Evolutionary conservation across 1,140 invertebrate genomes (phyloP).

Genomic region (Sarcophaga peregrina): DNA sequence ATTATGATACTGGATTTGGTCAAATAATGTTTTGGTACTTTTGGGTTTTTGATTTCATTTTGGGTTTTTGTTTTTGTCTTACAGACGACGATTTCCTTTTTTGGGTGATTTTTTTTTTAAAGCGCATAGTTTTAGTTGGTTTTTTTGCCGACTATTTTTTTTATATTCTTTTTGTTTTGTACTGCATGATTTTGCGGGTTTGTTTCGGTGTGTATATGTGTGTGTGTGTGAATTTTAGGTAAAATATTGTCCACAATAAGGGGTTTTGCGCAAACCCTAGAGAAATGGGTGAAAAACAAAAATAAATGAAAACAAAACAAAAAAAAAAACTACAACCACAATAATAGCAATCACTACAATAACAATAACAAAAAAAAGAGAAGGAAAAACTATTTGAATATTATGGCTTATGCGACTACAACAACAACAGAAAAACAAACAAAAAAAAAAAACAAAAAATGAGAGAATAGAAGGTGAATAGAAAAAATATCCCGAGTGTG

Average conservation of each 20-base stretch:
- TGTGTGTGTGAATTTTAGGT: constrained; percentile 31
- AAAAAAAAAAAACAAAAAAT: no score
- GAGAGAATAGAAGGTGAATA: not conserved
- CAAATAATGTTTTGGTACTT: constrained; percentile 6
- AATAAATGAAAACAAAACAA: not conserved
- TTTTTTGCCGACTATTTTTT: not conserved
- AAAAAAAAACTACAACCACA: not conserved
- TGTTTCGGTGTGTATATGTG: not conserved
- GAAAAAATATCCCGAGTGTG: no score
- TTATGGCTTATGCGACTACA: not conserved
- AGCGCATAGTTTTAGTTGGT: no score
- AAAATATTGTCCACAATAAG: constrained; percentile 37
- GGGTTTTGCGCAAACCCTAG: constrained; percentile 24
- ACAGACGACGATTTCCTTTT: not conserved
- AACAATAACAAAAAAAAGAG: not conserved
- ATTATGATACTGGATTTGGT: not conserved
- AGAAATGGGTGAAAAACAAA: constrained; percentile 1
- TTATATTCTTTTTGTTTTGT: not conserved
- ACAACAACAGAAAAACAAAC: not conserved
- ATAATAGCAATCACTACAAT: not conserved
- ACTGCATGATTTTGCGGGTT: constrained; percentile 11
- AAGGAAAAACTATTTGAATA: not conserved
- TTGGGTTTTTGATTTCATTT: not conserved
- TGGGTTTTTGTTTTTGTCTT: not conserved
- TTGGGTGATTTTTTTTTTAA: not conserved